Percentiles rank a stretch among this genome's conserved stretches.
Conservation (phyloP, 2,113 vertebrate species). For the Charina bottae region DNA sequence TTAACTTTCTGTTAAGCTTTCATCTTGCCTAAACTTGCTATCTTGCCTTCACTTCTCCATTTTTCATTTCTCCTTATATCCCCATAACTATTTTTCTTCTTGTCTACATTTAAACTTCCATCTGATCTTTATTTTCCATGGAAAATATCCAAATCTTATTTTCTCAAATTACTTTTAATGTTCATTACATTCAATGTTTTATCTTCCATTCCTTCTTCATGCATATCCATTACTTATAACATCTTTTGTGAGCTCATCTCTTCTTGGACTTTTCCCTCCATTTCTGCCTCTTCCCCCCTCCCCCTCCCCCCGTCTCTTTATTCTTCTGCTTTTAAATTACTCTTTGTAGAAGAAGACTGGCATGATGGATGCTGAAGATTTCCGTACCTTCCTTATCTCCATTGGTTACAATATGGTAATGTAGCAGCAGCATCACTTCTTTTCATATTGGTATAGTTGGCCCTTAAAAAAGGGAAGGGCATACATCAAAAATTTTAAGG, state of each 20-base stretch:
- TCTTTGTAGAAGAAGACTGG: conserved; percentile 97
- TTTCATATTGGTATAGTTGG: conserved; percentile 58
- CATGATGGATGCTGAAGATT: conserved; percentile 99
- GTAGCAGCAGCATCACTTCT: conserved; percentile 71
- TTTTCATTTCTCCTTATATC: conserved; percentile 29
- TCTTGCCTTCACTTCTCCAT: conserved; percentile 26
- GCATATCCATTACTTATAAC: conserved; percentile 52
- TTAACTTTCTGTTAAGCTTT: conserved; percentile 48
- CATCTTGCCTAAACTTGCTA: conserved; percentile 23
- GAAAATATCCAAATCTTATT: conserved; percentile 33
- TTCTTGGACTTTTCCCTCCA: conserved; percentile 8
- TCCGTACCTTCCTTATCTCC: conserved; percentile 99
- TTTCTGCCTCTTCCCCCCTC: not conserved
- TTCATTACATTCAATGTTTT: conserved; percentile 28
- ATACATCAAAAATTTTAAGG: conserved; percentile 45
- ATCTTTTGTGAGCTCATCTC: conserved; percentile 58
- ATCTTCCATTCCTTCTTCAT: not conserved
- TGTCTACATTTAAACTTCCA: conserved; percentile 31
- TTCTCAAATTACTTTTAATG: conserved; percentile 47
- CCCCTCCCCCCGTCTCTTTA: conserved; percentile 43
- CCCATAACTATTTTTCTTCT: conserved; percentile 20
- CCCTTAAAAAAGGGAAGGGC: conserved; percentile 42
- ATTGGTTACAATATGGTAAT: conserved; percentile 96
- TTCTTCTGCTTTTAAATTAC: conserved; percentile 68
- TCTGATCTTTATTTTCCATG: conserved; percentile 30